These are phyloP conservation scores for Myripristis jacobus DNA, from an alignment of 2,797 vertebrate species.

Conservation along the genomic window DNA sequence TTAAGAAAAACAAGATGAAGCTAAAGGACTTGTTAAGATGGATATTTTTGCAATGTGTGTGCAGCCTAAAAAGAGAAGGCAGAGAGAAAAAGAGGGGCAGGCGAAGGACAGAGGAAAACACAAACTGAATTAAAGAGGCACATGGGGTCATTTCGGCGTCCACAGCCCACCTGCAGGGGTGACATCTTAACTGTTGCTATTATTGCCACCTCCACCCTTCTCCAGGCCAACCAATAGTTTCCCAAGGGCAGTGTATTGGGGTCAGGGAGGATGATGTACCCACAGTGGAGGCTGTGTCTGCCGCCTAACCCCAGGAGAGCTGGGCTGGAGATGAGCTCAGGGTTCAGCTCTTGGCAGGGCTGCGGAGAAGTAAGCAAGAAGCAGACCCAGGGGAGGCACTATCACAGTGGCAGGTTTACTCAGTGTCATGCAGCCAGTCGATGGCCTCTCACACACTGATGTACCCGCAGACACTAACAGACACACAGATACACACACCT, in stretches of 20 bases:
- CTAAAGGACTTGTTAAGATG: background rate
- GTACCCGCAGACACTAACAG: background rate
- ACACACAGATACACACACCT: constrained; percentile 3
- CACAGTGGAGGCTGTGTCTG: constrained; percentile 28
- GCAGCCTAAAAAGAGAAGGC: background rate
- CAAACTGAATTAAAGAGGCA: constrained; percentile 20
- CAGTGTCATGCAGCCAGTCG: constrained; percentile 47
- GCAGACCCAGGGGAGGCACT: constrained; percentile 43
- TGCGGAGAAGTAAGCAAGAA: constrained; percentile 46
- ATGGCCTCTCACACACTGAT: constrained; percentile 22
- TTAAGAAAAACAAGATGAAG: too few species aligned
- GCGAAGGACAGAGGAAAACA: constrained; percentile 2
- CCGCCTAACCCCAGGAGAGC: constrained; percentile 30
- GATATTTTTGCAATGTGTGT: too few species aligned
- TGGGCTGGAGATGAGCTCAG: constrained; percentile 33
- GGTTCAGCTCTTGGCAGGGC: constrained; percentile 38
- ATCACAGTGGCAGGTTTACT: constrained; percentile 64
- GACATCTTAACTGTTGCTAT: constrained; percentile 44
- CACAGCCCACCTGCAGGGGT: constrained; percentile 48
- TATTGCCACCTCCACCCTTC: constrained; percentile 48
- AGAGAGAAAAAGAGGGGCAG: background rate
- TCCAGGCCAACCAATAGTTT: constrained; percentile 45
- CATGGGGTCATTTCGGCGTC: constrained; percentile 27
- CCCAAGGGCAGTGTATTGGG: constrained; percentile 54
- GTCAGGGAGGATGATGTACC: constrained; percentile 54